Percentiles rank a stretch among this genome's conserved stretches.
phyloP scores from a whole-genome alignment of 2,113 vertebrate species.

The Gopherus flavomarginatus region DNA sequence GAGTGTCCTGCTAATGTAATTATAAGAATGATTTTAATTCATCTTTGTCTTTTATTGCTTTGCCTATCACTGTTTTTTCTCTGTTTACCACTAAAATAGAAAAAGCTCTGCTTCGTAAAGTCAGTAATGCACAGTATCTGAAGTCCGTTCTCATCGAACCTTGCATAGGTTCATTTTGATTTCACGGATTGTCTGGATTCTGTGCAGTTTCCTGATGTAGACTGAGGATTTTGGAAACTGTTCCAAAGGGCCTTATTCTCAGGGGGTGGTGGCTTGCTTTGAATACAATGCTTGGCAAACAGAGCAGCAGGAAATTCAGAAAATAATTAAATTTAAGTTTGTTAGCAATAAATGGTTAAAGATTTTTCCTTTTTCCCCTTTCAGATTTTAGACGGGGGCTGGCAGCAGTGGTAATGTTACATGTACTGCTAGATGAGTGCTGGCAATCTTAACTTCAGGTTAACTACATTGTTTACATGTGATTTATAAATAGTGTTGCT shows the following conservation, averaged over 20 bases:
- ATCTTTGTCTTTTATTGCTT: not conserved
- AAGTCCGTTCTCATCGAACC: not conserved
- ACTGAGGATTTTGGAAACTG: not conserved
- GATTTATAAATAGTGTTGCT: not conserved
- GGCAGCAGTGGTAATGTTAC: rapidly evolving
- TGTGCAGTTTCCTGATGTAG: not conserved
- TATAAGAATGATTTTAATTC: not conserved
- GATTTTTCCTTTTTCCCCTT: not conserved
- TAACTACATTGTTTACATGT: slow-evolving; percentile 4
- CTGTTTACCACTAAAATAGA: not conserved
- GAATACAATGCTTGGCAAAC: not conserved
- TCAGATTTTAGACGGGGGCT: not conserved
- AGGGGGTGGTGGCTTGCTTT: not conserved
- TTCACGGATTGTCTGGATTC: not conserved
- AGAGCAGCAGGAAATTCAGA: not conserved
- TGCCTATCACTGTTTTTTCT: not conserved
- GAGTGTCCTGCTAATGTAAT: not conserved
- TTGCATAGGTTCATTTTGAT: not conserved
- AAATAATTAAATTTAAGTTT: not conserved
- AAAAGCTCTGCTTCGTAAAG: not conserved
- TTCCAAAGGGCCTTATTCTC: not conserved
- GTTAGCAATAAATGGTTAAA: not conserved
- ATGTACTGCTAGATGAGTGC: not conserved
- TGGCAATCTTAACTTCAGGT: not conserved
- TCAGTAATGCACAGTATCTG: not conserved